Evolutionary conservation across 2,888 invertebrate genomes (phyloP), one percentile per base, ranked within the genome.

Genomic region (Leptinotarsa haldemani): DNA sequence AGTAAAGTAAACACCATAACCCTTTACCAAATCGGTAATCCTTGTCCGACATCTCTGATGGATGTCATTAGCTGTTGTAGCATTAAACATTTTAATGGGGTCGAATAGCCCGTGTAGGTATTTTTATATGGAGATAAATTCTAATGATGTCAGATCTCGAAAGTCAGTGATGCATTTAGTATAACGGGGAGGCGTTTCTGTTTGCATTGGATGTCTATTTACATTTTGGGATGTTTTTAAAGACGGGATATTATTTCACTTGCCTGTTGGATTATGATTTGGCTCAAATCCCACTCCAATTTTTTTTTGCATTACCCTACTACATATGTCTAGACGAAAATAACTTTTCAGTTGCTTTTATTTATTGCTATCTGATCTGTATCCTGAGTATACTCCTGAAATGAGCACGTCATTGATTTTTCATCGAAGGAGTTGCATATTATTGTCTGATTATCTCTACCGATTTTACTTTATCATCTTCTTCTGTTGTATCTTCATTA

Each of bases 61-160:
- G 69, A 73, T 68, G 70, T 64, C 69, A 48, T 18, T 61, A 68
- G n/a, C 46, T 69, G 56, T 71, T 71, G 71, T 73, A 65, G 69
- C 71, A 76, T 74, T 74, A 76, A 71, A 66, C 71, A 58, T 40
- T 56, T 71, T 76, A 76, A 76, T 76, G 76, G 76, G 64, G 70
- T 69, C 30, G 73, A 69, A 76, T 65, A 65, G 69, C 71, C 71
- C 69, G 71, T 71, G 69, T 61, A 74, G 66, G 73, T 76, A 73
- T 73, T 73, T 73, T 75, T 64, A 69, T 75, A 69, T 71, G 76
- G 76, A 68, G 67, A 76, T 76, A 71, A 76, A 76, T 76, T 69
- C 50, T 63, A 74, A 74, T 74, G 75, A 64, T 65, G 56, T 64
- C 67, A 70, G 70, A 70, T 58, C 63, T 53, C 50, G 65, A 70